Conservation (phyloP, 2,797 vertebrate species). For the Aldrovandia affinis region DNA sequence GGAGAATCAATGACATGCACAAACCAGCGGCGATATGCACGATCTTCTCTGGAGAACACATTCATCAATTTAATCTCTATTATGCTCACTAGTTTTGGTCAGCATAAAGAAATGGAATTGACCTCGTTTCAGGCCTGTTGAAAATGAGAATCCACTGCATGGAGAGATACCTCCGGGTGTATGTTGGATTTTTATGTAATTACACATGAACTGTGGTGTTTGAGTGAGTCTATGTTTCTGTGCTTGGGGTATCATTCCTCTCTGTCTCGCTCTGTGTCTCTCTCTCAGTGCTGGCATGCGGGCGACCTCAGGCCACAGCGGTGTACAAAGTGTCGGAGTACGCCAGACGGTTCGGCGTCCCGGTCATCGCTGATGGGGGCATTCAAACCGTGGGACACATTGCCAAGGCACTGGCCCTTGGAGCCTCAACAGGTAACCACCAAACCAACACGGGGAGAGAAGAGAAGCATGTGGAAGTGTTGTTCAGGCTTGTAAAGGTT, state of each 20-base stretch:
- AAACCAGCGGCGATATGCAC: too few species aligned
- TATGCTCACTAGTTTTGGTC: not conserved
- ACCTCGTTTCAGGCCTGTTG: not conserved
- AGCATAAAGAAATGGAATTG: not conserved
- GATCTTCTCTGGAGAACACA: too few species aligned
- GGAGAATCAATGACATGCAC: too few species aligned
- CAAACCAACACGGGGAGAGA: too few species aligned
- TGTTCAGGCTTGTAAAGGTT: not conserved
- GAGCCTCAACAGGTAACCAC: slow-evolving; percentile 89
- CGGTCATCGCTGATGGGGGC: slow-evolving; percentile 93
- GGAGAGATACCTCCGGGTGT: not conserved
- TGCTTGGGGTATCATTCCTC: not conserved
- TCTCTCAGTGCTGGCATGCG: slow-evolving; percentile 88
- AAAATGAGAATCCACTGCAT: not conserved
- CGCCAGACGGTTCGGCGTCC: slow-evolving; percentile 89
- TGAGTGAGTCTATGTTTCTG: not conserved
- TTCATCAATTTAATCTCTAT: not conserved
- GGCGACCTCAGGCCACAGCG: slow-evolving; percentile 93
- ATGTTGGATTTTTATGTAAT: not conserved
- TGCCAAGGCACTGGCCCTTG: slow-evolving; percentile 90
- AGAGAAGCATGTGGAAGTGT: not conserved
- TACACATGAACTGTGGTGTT: not conserved
- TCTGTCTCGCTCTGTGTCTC: slow-evolving; percentile 2
- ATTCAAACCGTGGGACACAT: slow-evolving; percentile 96
- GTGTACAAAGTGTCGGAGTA: slow-evolving; percentile 99